Percentiles rank a stretch among this genome's conserved stretches.
Evolutionary conservation across 2,113 vertebrate genomes (phyloP).

Genomic region (Chunga burmeisteri): DNA sequence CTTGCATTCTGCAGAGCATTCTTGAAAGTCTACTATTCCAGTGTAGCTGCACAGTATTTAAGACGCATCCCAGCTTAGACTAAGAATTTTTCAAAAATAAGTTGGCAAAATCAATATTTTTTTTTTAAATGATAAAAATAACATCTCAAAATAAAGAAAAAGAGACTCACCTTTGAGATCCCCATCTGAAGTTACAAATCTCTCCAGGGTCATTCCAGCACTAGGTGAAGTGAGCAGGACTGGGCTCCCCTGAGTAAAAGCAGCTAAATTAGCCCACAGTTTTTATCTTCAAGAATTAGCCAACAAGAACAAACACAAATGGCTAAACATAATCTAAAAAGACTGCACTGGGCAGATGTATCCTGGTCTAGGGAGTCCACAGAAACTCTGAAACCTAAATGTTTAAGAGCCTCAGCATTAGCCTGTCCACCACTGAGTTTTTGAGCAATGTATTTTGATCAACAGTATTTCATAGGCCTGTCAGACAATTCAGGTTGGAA

Average conservation of each 20-base stretch:
- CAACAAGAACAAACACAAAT: background rate
- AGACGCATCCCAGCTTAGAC: background rate
- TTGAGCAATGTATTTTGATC: background rate
- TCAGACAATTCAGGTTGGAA: background rate
- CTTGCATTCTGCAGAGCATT: background rate
- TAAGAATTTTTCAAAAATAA: background rate
- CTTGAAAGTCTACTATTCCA: background rate
- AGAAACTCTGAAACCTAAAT: background rate
- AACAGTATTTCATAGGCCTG: background rate
- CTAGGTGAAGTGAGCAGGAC: background rate
- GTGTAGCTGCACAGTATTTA: background rate
- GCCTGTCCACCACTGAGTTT: background rate
- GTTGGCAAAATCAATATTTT: background rate
- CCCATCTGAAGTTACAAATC: background rate
- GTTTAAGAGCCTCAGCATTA: background rate
- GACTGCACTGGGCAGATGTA: background rate
- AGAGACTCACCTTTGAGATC: background rate
- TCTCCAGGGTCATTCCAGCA: background rate
- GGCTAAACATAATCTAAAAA: background rate
- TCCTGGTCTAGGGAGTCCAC: background rate
- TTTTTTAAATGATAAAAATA: background rate
- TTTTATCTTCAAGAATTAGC: background rate
- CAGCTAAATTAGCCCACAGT: background rate
- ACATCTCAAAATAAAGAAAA: background rate
- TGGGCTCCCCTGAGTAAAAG: background rate